Percentiles rank a stretch among this genome's conserved stretches.
Conservation (phyloP, 2,797 vertebrate species). For the Balearica regulorum region DNA sequence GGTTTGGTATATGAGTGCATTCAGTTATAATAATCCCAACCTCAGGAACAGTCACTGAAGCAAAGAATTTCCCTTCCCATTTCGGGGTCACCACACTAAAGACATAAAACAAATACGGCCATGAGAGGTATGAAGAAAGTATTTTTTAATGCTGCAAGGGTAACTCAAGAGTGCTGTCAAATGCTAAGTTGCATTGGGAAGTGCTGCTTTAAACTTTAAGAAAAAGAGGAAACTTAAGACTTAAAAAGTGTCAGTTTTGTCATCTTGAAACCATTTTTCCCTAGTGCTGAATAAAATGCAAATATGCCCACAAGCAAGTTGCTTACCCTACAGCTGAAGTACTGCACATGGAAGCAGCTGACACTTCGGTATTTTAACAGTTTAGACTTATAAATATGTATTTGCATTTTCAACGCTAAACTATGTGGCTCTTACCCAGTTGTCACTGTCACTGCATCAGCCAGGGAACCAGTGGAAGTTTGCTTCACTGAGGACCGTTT, state of each 20-base stretch:
- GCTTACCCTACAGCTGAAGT: conserved; percentile 23
- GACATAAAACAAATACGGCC: neutral
- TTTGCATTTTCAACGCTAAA: neutral
- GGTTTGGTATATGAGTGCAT: neutral
- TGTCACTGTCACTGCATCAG: neutral
- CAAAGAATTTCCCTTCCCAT: neutral
- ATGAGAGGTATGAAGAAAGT: neutral
- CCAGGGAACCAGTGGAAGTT: neutral
- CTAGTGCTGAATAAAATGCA: conserved; percentile 5
- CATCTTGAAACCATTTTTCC: neutral
- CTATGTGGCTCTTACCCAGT: neutral
- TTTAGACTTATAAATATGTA: conserved; percentile 42
- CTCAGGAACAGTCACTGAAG: neutral
- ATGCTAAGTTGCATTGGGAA: neutral
- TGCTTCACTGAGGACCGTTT: neutral
- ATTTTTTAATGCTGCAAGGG: neutral
- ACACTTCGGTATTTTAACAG: neutral
- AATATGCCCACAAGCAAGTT: neutral
- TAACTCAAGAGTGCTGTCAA: neutral
- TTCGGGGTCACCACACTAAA: neutral
- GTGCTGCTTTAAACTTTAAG: neutral
- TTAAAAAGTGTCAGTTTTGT: neutral
- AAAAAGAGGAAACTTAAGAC: neutral
- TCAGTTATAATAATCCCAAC: neutral
- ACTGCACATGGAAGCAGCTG: conserved; percentile 16